Evolutionary conservation across 2,113 vertebrate genomes (phyloP).

Genomic region (Indicator indicator): DNA sequence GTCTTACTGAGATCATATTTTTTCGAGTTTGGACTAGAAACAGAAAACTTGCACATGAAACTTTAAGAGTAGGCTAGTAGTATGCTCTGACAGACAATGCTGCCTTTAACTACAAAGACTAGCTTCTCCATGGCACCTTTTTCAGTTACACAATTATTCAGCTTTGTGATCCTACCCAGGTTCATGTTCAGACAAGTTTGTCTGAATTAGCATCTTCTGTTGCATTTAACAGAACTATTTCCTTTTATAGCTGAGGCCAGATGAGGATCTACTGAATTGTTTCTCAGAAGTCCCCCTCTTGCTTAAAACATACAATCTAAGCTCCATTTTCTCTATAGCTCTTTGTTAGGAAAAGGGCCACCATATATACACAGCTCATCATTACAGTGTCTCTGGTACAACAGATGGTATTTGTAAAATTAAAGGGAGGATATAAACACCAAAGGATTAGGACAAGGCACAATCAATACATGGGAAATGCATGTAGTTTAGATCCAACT

Average conservation of each 20-base stretch:
- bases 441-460: not conserved
- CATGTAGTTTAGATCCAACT: not conserved
- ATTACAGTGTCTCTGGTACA: not conserved
- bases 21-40: not conserved
- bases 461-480: not conserved
- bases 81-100: not conserved
- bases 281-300: not conserved
- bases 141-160: not conserved
- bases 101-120: not conserved
- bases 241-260: not conserved
- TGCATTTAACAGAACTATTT: not conserved
- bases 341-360: not conserved
- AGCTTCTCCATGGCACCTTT: not conserved
- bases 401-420: not conserved
- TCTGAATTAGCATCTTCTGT: not conserved
- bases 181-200: not conserved
- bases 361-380: not conserved
- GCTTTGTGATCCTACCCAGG: not conserved
- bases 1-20: not conserved
- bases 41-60: fast-evolving
- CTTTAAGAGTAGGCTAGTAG: not conserved
- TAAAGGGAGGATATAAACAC: not conserved
- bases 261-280: not conserved
- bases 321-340: not conserved
- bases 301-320: fast-evolving